Conservation (phyloP, 2,113 vertebrate species). For the Caranx melampygus region DNA sequence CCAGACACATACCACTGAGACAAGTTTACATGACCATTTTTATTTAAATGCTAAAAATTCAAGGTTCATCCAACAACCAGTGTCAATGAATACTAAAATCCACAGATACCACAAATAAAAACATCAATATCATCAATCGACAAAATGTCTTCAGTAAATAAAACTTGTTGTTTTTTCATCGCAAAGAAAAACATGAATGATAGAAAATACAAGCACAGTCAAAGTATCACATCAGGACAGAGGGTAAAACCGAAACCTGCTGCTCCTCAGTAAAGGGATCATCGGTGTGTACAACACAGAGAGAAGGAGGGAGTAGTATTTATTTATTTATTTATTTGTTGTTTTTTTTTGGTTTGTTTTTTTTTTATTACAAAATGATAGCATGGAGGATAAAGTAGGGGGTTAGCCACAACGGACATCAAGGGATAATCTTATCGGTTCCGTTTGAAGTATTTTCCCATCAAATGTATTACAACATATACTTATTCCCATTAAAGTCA, state of each 20-base stretch:
- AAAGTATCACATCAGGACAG: slow-evolving; percentile 35
- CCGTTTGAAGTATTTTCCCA: slow-evolving; percentile 28
- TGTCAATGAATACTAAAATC: slow-evolving; percentile 72
- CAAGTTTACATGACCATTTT: slow-evolving; percentile 49
- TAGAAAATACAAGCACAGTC: slow-evolving; percentile 74
- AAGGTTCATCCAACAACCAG: slow-evolving; percentile 68
- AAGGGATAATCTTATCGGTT: slow-evolving; percentile 49
- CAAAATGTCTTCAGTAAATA: slow-evolving; percentile 60
- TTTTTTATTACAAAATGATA: slow-evolving; percentile 49
- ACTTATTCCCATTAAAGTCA: slow-evolving; percentile 20
- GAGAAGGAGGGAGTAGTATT: neutral
- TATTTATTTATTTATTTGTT: no score
- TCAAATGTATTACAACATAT: slow-evolving; percentile 38
- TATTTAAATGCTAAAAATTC: slow-evolving; percentile 72
- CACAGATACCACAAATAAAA: slow-evolving; percentile 68
- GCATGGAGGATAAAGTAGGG: slow-evolving; percentile 31
- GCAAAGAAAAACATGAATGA: slow-evolving; percentile 59
- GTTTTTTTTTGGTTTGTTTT: slow-evolving; percentile 1
- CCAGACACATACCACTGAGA: neutral
- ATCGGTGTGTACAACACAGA: slow-evolving; percentile 19
- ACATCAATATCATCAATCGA: slow-evolving; percentile 41
- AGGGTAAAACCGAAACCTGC: slow-evolving; percentile 39
- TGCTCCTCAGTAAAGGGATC: slow-evolving; percentile 17
- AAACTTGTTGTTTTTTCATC: slow-evolving; percentile 45
- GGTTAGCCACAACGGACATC: slow-evolving; percentile 33